phyloP scores from a whole-genome alignment of 2,888 invertebrate genomes.

The Eristalis intricaria region DNA sequence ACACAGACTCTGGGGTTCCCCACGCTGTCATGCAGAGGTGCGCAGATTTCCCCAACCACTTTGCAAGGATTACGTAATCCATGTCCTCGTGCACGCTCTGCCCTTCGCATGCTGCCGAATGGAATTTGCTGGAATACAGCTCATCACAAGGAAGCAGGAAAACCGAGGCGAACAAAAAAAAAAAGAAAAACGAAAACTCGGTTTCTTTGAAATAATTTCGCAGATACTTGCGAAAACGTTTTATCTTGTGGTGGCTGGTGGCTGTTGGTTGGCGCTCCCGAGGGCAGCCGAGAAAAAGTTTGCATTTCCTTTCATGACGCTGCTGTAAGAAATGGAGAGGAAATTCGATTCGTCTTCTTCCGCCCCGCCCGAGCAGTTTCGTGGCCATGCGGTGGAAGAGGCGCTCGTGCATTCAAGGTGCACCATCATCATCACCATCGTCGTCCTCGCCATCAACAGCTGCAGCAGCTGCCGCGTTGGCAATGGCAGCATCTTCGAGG shows the following conservation, averaged over 20 bases:
- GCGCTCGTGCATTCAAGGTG: conserved; percentile 50
- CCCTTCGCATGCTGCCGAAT: conserved; percentile 40
- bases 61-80: conserved; percentile 63
- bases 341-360: conserved; percentile 68
- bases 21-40: conserved; percentile 42
- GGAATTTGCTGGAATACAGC: conserved; percentile 28
- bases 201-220: conserved; percentile 44
- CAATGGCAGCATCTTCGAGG: conserved; percentile 6
- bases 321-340: conserved; percentile 13
- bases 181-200: not conserved
- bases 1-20: conserved; percentile 5
- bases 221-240: conserved; percentile 50
- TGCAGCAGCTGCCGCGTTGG: not conserved
- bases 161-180: not conserved
- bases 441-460: not conserved
- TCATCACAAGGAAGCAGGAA: conserved; percentile 50
- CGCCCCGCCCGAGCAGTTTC: conserved; percentile 46
- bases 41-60: conserved; percentile 49
- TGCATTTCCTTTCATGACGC: conserved; percentile 53
- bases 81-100: conserved; percentile 40
- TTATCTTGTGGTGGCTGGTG: conserved; percentile 29
- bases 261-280: not conserved
- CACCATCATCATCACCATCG: conserved; percentile 13
- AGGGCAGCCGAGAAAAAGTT: conserved; percentile 34
- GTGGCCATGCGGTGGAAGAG: conserved; percentile 30